Evolutionary conservation across 2,113 vertebrate genomes (phyloP).

Genomic region (Glaucomys volans): DNA sequence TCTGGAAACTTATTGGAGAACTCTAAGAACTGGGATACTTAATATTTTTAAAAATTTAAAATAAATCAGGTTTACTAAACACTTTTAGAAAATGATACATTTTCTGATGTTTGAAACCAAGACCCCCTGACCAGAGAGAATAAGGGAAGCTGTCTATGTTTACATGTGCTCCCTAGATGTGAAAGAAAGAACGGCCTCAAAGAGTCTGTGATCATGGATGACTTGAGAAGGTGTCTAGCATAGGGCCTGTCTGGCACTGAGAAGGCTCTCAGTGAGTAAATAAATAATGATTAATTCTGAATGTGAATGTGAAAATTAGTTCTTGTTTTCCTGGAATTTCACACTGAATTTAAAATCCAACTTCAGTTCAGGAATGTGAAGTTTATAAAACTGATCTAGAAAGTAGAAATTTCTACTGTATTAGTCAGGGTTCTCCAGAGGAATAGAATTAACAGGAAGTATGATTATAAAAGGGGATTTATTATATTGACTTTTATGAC

Average conservation of each 20-base stretch:
- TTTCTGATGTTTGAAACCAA: neutral
- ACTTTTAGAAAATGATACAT: neutral
- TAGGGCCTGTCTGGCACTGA: neutral
- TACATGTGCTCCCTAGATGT: neutral
- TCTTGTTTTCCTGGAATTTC: neutral
- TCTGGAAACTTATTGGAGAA: neutral
- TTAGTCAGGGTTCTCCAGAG: too few relatives aligned
- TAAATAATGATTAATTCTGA: neutral
- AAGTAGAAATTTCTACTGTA: neutral
- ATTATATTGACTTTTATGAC: too few relatives aligned
- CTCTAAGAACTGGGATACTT: neutral
- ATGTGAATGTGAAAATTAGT: neutral
- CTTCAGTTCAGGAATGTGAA: neutral
- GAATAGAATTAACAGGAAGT: too few relatives aligned
- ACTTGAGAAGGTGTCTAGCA: neutral
- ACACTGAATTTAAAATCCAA: neutral
- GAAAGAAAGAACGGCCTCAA: neutral
- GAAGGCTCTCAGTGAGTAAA: neutral
- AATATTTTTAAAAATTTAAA: neutral
- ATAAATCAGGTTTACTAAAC: neutral
- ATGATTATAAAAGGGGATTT: too few relatives aligned
- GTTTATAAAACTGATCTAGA: conserved; percentile 2
- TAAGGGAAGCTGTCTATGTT: neutral
- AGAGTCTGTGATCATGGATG: neutral
- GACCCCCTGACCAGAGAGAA: neutral